Evolutionary conservation across 2,797 vertebrate species (phyloP), one percentile per base, ranked within the genome.

Genomic region (Pipistrellus pipistrellus): DNA sequence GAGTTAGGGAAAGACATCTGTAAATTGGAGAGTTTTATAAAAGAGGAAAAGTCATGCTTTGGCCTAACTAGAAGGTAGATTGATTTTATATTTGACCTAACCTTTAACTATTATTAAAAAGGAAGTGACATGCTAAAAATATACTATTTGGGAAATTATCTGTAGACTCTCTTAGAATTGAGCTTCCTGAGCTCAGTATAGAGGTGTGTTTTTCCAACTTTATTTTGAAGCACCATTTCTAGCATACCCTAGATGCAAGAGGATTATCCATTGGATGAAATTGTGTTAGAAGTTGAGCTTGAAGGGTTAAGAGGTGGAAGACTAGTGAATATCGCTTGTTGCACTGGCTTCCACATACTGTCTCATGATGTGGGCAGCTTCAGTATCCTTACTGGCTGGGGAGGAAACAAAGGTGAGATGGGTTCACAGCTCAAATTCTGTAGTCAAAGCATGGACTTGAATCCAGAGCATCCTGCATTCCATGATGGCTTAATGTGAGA

Each of bases 401-500:
- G 20, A 88, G 53, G 17, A 92, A 82, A 78, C 17, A 21, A 51
- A 80, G 25, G 30, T 46, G 46, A 72, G 32, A 18, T 85, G 25
- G 15, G 6, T 57, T 83, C 14, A 44, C 17, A 23, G 72, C 64
- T 94, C 51, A 68, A 8, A 38, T 78, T 46, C 23, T 73, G 2
- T 64, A 59, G 23, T 30, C 20, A 75, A 90, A 95, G 88, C 55
- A 95, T 97, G 93, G 91, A 57, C 55, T 64, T 51, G 66, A 62
- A 72, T 48, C 51, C 94, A 96, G 93, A 92, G 71, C 85, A 44
- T 75, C 88, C 72, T 95, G 66, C 76, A 90, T 97, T 75, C 85
- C 23, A 13, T 0, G n/a, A 95, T 53, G 95, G 73, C 97, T 97
- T 96, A 92, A 97, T 97, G 73, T 41, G 17, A 90, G 84, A 95